Conservation (phyloP, 2,888 invertebrate genomes). For the Aphodius granarius region DNA sequence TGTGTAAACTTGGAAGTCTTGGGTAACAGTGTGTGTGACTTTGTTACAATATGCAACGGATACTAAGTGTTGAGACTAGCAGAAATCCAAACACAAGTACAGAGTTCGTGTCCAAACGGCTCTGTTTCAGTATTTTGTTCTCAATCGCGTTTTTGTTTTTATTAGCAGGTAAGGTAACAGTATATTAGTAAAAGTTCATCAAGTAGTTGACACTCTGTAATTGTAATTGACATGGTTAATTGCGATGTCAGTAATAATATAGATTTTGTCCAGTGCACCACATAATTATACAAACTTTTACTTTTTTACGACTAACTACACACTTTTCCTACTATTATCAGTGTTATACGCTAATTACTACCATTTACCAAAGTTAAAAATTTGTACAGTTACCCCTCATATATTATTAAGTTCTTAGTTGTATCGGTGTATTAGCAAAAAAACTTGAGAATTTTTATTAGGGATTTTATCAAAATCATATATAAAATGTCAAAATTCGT, state of each 20-base stretch:
- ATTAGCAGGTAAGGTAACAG: slow-evolving; percentile 47
- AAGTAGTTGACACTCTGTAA: background rate
- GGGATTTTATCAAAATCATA: too few relatives aligned
- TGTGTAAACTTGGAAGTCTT: slow-evolving; percentile 11
- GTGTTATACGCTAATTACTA: too few relatives aligned
- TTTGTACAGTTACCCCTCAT: too few relatives aligned
- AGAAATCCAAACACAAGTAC: slow-evolving; percentile 44
- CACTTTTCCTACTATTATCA: too few relatives aligned
- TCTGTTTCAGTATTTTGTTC: slow-evolving; percentile 54
- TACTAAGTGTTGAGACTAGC: slow-evolving; percentile 54
- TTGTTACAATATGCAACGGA: slow-evolving; percentile 49
- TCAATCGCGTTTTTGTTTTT: slow-evolving; percentile 53
- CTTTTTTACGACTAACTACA: too few relatives aligned
- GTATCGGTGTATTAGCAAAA: too few relatives aligned
- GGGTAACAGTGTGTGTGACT: background rate
- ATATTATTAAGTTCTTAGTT: too few relatives aligned
- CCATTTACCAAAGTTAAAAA: too few relatives aligned
- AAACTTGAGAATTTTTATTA: too few relatives aligned
- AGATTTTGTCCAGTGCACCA: background rate
- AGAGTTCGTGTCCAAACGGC: slow-evolving; percentile 52
- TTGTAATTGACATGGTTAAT: background rate
- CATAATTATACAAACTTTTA: background rate
- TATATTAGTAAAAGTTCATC: background rate
- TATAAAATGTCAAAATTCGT: too few relatives aligned
- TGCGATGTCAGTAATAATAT: background rate